Base-by-base conservation (phyloP, 2,113 vertebrate species). In the Platysteira castanea region DNA sequence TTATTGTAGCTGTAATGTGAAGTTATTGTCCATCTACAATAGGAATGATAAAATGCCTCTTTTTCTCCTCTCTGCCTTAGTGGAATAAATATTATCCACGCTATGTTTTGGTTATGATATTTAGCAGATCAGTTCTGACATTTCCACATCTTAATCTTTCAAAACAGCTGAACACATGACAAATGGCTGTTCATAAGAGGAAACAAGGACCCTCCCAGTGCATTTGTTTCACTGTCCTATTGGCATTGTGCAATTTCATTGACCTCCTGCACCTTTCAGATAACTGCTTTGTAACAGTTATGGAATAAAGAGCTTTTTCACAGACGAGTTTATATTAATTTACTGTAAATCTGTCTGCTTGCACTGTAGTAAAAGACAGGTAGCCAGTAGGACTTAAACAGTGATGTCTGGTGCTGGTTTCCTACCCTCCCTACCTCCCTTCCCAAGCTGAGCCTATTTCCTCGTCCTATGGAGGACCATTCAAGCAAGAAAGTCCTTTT, bases 401-500 rank as follows among this genome's bases (percentile, higher is more conserved):
- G 53, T 65, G 61, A 75, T 90, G 56, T 83, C 93, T 87, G 74
- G 81, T 85, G 73, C 49, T 77, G 52, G 19, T 84, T 95, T 94
- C 24, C 23, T 47, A 52, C 47, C 39, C 54, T 95, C 14, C 21
- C 65, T 91, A 17, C 44, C 53, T 91, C 35, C 46, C 23, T 92
- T 28, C 57, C 44, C 6, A 16, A 60, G 31, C 59, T 42, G 63
- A 90, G 57, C 28, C 54, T 76, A 44, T 95, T 89, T 93, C 65
- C 82, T 64, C 76, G 67, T 88, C 78, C 87, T 57, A 64, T 35
- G 9, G 93, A 92, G 57, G 95, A 93, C 73, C 56, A 92, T 82
- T 96, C 93, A 95, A 97, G 81, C 89, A 97, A 97, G 89, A 97
- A 98, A 97, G 81, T 82, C 84, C 90, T 80, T 85, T 97, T 89